Percentiles rank a stretch among this genome's conserved stretches.
Conservation (phyloP, 1,140 invertebrate genomes). For the Palaemon carinicauda region DNA sequence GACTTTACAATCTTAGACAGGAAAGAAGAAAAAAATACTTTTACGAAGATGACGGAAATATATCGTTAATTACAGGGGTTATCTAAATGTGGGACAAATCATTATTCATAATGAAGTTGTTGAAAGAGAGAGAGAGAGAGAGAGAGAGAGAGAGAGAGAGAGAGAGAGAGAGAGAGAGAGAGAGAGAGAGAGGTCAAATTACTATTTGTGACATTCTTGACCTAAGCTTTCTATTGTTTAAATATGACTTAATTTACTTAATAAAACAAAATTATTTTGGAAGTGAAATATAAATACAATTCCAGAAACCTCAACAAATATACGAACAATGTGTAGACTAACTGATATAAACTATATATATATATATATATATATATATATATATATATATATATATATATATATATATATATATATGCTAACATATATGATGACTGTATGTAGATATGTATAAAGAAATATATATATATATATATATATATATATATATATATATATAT, state of each 20-base stretch:
- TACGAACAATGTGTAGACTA: not conserved
- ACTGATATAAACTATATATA: not conserved
- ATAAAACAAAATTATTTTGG: not conserved
- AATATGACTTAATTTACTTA: not conserved
- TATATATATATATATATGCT: not conserved
- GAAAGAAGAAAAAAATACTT: not conserved
- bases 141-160: not conserved
- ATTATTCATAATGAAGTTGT: no score
- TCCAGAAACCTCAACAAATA: not conserved
- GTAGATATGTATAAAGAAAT: not conserved
- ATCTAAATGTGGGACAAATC: no score
- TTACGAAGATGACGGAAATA: no score
- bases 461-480: conserved; percentile 6
- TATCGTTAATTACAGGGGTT: no score
- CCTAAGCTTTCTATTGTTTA: not conserved
- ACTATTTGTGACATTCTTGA: not conserved
- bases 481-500: not conserved
- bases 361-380: conserved; percentile 1
- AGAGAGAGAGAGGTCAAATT: not conserved
- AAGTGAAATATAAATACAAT: no score
- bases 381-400: not conserved
- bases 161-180: conserved; percentile 1
- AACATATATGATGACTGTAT: not conserved
- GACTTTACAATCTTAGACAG: not conserved
- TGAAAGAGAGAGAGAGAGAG: not conserved